phyloP scores from a whole-genome alignment of 2,113 vertebrate genomes.

The Nerophis ophidion region DNA sequence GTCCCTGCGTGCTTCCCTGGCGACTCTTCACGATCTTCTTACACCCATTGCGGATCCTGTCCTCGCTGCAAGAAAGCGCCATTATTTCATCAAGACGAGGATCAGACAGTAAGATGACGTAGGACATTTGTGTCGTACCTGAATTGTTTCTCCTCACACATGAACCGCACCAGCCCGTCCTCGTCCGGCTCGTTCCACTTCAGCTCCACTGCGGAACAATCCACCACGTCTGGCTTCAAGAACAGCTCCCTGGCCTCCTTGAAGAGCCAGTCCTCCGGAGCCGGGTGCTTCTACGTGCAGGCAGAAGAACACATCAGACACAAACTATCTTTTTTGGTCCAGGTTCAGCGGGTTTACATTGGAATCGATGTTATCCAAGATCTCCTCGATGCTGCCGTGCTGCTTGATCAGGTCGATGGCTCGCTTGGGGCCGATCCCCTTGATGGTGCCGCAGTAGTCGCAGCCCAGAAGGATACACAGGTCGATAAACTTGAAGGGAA shows the following conservation, averaged over 20 bases:
- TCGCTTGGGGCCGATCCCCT: conserved; percentile 92
- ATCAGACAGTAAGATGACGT: background rate
- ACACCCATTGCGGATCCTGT: conserved; percentile 84
- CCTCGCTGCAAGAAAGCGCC: conserved; percentile 70
- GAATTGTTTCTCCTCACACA: conserved; percentile 94
- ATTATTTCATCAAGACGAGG: background rate
- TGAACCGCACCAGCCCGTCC: conserved; percentile 80
- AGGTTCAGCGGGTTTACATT: conserved; percentile 45
- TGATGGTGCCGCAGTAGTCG: conserved; percentile 95
- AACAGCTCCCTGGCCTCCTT: conserved; percentile 87
- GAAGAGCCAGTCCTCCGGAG: conserved; percentile 90
- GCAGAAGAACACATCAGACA: conserved; percentile 1
- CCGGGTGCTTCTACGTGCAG: conserved; percentile 76
- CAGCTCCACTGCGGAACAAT: conserved; percentile 76
- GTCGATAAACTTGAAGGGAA: conserved; percentile 80
- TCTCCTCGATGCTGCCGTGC: conserved; percentile 88
- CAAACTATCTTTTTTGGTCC: background rate
- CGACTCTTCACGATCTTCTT: conserved; percentile 86
- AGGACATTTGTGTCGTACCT: conserved; percentile 47
- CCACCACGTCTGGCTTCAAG: conserved; percentile 82
- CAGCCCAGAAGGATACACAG: conserved; percentile 94
- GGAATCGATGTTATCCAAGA: conserved; percentile 83
- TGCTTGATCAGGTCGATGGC: conserved; percentile 91
- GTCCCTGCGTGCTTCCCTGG: conserved; percentile 91
- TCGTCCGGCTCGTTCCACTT: conserved; percentile 88